These are phyloP conservation scores for Athene cunicularia DNA, from an alignment of 2,113 vertebrate genomes.

Conservation along the genomic window DNA sequence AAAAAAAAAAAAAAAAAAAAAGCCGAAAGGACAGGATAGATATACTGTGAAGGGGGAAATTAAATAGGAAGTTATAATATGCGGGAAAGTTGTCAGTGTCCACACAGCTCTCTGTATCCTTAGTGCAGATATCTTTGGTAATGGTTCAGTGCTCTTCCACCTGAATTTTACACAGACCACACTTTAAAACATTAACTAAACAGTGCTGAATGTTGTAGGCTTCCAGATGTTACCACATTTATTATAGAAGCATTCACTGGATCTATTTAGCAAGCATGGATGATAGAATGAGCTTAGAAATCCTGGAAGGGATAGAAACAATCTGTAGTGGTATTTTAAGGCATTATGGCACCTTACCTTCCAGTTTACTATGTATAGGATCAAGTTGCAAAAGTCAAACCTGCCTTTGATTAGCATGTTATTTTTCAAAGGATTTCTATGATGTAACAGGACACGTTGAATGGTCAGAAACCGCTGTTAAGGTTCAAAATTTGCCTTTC, in stretches of 20 bases:
- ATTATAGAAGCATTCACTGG: rapidly evolving
- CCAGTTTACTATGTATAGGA: neutral
- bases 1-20: neutral
- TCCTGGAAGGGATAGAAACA: neutral
- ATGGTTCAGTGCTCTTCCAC: neutral
- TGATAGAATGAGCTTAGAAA: neutral
- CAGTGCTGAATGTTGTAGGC: neutral
- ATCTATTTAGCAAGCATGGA: neutral
- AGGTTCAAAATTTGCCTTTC: neutral
- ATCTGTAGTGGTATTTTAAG: neutral
- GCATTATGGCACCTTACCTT: neutral
- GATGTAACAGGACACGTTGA: neutral
- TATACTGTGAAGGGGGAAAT: neutral
- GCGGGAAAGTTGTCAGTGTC: neutral
- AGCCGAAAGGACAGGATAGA: neutral
- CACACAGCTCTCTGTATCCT: neutral
- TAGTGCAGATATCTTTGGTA: neutral
- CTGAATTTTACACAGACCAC: neutral
- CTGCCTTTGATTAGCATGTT: neutral
- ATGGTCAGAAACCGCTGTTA: neutral
- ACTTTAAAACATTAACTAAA: neutral
- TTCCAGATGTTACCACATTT: constrained; percentile 46
- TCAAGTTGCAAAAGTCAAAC: neutral
- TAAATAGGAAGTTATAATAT: neutral
- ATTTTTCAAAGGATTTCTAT: neutral